A percentile compares a stretch with the other conserved stretches of the same genome.
Conservation (phyloP, 2,113 vertebrate species). For the Macquaria australasica region DNA sequence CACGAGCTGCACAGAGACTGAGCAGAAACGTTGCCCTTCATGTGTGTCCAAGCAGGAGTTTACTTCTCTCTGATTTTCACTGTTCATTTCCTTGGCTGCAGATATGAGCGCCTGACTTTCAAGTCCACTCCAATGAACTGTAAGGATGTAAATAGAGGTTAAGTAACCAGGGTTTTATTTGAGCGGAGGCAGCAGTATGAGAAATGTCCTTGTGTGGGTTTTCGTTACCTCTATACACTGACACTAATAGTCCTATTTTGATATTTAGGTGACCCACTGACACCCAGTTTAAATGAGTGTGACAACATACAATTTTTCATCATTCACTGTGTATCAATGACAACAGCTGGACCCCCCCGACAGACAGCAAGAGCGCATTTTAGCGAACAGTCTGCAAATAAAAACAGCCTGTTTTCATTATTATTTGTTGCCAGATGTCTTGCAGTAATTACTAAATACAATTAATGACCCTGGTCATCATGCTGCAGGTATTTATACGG, state of each 20-base stretch:
- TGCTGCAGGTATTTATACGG: conserved; percentile 62
- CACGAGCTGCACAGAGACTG: conserved; percentile 17
- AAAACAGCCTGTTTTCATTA: conserved; percentile 51
- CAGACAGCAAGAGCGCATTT: background rate
- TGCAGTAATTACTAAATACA: conserved; percentile 64
- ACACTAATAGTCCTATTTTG: conserved; percentile 31
- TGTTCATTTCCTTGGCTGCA: conserved; percentile 50
- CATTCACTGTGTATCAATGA: conserved; percentile 20
- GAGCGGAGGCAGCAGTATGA: background rate
- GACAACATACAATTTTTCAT: conserved; percentile 52
- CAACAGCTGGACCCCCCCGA: conserved; percentile 18
- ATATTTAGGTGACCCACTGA: conserved; percentile 42
- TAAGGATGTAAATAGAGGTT: conserved; percentile 46
- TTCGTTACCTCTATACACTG: conserved; percentile 1
- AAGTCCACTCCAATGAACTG: conserved; percentile 55
- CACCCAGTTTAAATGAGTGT: conserved; percentile 45
- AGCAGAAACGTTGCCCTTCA: conserved; percentile 40
- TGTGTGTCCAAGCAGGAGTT: conserved; percentile 52
- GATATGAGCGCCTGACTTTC: conserved; percentile 53
- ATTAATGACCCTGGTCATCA: conserved; percentile 67
- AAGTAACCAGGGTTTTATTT: conserved; percentile 30
- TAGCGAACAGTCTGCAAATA: conserved; percentile 18
- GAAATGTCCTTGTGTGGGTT: background rate
- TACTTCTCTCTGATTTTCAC: conserved; percentile 46
- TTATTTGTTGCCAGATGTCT: conserved; percentile 44